Evolutionary conservation across 2,888 invertebrate genomes (phyloP).

Genomic region (Bursaphelenchus okinawaensis): DNA sequence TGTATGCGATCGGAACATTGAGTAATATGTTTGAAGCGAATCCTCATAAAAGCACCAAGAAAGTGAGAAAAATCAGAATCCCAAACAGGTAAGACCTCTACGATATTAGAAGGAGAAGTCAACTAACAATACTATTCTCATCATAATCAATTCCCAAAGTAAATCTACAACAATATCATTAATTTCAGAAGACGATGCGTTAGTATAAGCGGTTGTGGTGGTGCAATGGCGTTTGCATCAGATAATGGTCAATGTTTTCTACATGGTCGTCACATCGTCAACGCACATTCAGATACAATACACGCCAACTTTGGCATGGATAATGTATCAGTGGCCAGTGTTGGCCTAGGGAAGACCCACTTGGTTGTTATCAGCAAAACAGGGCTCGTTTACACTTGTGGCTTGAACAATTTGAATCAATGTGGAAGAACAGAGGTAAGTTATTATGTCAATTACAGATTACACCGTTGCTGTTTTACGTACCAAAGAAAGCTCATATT

Average conservation of each 20-base stretch:
- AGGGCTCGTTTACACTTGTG: slow-evolving; percentile 88
- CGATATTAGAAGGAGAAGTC: too few relatives aligned
- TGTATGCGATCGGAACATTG: slow-evolving; percentile 44
- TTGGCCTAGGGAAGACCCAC: slow-evolving; percentile 90
- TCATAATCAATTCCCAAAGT: too few relatives aligned
- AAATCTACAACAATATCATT: too few relatives aligned
- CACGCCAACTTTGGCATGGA: slow-evolving; percentile 64
- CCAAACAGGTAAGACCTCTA: slow-evolving; percentile 22
- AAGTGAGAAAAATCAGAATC: slow-evolving; percentile 25
- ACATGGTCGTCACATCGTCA: slow-evolving; percentile 64
- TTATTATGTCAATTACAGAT: too few relatives aligned
- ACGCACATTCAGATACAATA: slow-evolving; percentile 33
- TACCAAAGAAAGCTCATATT: too few relatives aligned
- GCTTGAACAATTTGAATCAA: slow-evolving; percentile 94
- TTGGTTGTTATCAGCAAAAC: slow-evolving; percentile 80
- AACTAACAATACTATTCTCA: too few relatives aligned
- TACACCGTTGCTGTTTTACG: too few relatives aligned
- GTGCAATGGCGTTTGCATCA: slow-evolving; percentile 85
- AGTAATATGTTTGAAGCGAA: slow-evolving; percentile 9
- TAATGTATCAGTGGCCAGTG: slow-evolving; percentile 70
- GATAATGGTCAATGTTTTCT: slow-evolving; percentile 81
- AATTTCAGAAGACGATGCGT: slow-evolving; percentile 37
- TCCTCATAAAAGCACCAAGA: slow-evolving; percentile 9
- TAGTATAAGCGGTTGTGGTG: slow-evolving; percentile 75
- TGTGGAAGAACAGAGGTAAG: slow-evolving; percentile 67